Conservation (phyloP, 2,797 vertebrate genomes). For the Sphaeramia orbicularis region DNA sequence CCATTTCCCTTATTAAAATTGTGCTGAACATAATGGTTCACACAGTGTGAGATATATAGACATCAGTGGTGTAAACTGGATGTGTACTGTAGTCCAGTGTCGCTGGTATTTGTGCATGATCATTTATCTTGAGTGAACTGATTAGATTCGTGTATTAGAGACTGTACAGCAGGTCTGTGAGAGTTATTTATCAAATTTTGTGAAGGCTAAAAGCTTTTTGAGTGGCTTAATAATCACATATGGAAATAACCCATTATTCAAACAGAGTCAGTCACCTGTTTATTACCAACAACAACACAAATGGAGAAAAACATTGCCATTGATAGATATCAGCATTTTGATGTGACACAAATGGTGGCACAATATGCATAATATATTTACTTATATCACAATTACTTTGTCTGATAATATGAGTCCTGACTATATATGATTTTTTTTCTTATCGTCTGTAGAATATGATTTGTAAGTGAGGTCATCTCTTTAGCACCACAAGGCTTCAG, state of each 20-base stretch:
- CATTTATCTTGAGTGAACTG: constrained; percentile 27
- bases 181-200: constrained; percentile 28
- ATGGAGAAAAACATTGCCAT: constrained; percentile 15
- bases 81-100: background rate
- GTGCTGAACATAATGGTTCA: constrained; percentile 50
- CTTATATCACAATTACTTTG: no score
- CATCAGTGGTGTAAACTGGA: constrained; percentile 44
- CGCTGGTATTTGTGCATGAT: constrained; percentile 9
- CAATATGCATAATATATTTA: no score
- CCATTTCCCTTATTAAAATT: constrained; percentile 77
- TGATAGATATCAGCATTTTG: constrained; percentile 17
- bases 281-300: constrained; percentile 18
- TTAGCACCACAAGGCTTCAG: no score
- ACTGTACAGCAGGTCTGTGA: constrained; percentile 11
- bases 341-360: no score
- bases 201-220: constrained; percentile 22
- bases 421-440: no score
- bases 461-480: no score
- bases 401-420: no score
- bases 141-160: constrained; percentile 15
- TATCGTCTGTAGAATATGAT: no score
- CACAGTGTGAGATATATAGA: constrained; percentile 35
- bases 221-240: constrained; percentile 29
- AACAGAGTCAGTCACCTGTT: constrained; percentile 30
- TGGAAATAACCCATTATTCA: constrained; percentile 15